Percentiles rank a stretch among this genome's conserved stretches.
These are phyloP conservation scores for Oscheius sp. DNA, from an alignment of 2,888 invertebrate species.

Conservation along the genomic window DNA sequence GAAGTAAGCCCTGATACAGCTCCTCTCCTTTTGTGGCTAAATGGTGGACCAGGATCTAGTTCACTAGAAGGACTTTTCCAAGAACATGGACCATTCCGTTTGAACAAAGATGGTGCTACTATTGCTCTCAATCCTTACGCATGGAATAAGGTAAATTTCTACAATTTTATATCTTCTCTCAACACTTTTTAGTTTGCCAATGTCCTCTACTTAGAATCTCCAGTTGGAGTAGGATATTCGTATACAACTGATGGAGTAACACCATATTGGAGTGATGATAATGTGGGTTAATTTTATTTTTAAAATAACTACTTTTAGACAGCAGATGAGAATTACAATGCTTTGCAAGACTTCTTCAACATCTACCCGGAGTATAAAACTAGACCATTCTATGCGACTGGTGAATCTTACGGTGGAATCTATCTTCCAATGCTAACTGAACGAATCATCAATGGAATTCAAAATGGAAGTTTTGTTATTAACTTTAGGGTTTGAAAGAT, in stretches of 20 bases:
- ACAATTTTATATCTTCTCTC: no score
- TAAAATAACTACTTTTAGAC: slow-evolving; percentile 32
- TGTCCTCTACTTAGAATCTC: slow-evolving; percentile 74
- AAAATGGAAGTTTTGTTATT: slow-evolving; percentile 34
- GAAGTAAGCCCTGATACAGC: slow-evolving; percentile 41
- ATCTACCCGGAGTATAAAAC: slow-evolving; percentile 39
- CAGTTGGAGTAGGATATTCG: slow-evolving; percentile 75
- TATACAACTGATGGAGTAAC: slow-evolving; percentile 72
- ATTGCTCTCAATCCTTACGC: slow-evolving; percentile 52
- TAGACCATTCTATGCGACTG: slow-evolving; percentile 48
- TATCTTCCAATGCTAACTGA: slow-evolving; percentile 47
- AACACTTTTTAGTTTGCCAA: slow-evolving; percentile 71
- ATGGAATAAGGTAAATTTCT: slow-evolving; percentile 61
- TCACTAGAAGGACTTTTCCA: slow-evolving; percentile 71
- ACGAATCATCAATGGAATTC: slow-evolving; percentile 39
- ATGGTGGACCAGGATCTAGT: slow-evolving; percentile 72
- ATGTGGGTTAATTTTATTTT: slow-evolving; percentile 23
- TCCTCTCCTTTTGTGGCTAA: slow-evolving; percentile 55
- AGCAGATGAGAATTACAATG: slow-evolving; percentile 71
- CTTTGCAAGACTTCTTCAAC: slow-evolving; percentile 71
- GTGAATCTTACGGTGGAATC: slow-evolving; percentile 56
- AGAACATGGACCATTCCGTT: slow-evolving; percentile 72
- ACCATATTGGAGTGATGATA: slow-evolving; percentile 63
- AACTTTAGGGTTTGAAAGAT: slow-evolving; percentile 40
- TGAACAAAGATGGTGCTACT: slow-evolving; percentile 53